phyloP scores from a whole-genome alignment of 2,888 invertebrate species.

The Catocala sponsa region DNA sequence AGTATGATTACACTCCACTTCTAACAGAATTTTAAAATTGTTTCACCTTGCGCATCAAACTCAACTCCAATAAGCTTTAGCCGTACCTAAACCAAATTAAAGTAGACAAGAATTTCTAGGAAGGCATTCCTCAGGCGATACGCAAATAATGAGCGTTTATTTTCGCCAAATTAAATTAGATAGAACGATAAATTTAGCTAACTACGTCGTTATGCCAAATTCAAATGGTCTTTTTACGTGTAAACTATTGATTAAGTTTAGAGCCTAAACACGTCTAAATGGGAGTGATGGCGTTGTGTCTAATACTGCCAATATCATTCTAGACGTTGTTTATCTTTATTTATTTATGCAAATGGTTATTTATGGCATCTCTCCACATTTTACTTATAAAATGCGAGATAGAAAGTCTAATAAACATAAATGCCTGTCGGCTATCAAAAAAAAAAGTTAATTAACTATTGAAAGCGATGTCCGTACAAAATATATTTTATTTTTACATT shows the following conservation, averaged over 20 bases:
- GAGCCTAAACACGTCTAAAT: conserved; percentile 18
- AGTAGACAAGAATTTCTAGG: conserved; percentile 44
- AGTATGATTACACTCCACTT: neutral
- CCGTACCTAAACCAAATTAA: conserved; percentile 47
- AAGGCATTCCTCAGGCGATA: conserved; percentile 49
- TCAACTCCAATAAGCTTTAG: conserved; percentile 36
- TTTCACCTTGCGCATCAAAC: conserved; percentile 29
- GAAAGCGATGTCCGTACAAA: no score
- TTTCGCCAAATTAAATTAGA: conserved; percentile 51
- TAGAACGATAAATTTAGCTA: conserved; percentile 44
- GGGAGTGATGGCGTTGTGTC: neutral
- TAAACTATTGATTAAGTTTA: conserved; percentile 24
- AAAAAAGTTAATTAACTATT: no score
- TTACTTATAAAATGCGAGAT: neutral
- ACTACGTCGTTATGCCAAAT: conserved; percentile 43
- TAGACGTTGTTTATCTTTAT: neutral
- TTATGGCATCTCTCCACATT: no score
- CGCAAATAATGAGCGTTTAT: conserved; percentile 53
- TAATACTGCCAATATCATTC: conserved; percentile 1
- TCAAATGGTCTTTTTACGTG: conserved; percentile 42
- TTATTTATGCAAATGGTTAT: neutral
- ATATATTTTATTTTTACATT: no score
- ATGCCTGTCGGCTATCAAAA: no score
- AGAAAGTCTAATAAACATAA: neutral
- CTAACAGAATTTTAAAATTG: conserved; percentile 16